phyloP scores from a whole-genome alignment of 2,113 vertebrate genomes.

The Gavialis gangeticus region DNA sequence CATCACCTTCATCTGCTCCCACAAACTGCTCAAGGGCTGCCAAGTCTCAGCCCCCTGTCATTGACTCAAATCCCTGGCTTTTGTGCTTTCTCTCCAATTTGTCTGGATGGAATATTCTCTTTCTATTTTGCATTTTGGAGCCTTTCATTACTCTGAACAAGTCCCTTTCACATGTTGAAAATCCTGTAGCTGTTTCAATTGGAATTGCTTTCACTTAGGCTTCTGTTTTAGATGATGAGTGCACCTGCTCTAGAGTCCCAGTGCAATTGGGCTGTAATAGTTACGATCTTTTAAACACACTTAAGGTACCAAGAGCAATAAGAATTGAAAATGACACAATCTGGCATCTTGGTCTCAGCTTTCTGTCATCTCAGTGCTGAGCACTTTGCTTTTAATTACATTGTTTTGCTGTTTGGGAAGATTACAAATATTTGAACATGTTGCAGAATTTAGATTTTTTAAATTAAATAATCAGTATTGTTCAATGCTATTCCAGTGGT shows the following conservation, averaged over 20 bases:
- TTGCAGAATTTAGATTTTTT: background rate
- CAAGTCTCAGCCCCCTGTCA: background rate
- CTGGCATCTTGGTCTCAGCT: constrained; percentile 17
- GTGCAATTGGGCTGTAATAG: constrained; percentile 63
- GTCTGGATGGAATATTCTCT: background rate
- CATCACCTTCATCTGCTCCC: background rate
- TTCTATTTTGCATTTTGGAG: constrained; percentile 32
- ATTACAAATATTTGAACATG: background rate
- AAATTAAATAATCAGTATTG: background rate
- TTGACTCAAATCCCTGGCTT: background rate
- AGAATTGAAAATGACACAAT: constrained; percentile 38
- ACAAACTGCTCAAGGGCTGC: fast-evolving
- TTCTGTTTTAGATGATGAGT: constrained; percentile 50
- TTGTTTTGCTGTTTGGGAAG: background rate
- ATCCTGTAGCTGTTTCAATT: constrained; percentile 46
- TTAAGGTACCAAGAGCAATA: constrained; percentile 70
- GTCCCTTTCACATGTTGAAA: constrained; percentile 55
- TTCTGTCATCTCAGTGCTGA: constrained; percentile 3
- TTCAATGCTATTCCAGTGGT: background rate
- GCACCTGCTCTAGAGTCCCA: constrained; percentile 67
- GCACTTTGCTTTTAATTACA: constrained; percentile 30
- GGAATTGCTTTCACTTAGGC: constrained; percentile 58
- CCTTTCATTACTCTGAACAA: constrained; percentile 61
- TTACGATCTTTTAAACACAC: constrained; percentile 73
- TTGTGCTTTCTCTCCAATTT: background rate